Percentiles rank a stretch among this genome's conserved stretches.
Conservation (phyloP, 2,113 vertebrate genomes). For the Orthonyx spaldingii region DNA sequence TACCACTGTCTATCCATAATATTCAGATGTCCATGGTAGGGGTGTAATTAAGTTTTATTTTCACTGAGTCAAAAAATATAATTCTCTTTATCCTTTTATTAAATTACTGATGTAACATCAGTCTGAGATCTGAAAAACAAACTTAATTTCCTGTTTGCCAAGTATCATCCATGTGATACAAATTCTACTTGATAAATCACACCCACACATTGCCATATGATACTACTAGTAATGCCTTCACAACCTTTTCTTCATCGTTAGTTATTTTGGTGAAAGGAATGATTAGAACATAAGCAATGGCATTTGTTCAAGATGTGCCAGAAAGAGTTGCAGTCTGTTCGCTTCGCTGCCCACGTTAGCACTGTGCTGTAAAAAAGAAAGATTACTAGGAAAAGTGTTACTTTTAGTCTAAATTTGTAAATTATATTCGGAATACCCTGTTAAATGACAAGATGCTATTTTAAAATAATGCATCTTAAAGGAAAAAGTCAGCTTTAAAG, state of each 20-base stretch:
- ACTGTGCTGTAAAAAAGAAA: background rate
- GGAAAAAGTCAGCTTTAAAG: background rate
- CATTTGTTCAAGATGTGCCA: background rate
- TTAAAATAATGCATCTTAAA: background rate
- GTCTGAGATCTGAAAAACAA: background rate
- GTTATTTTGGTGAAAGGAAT: background rate
- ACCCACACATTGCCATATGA: background rate
- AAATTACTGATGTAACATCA: background rate
- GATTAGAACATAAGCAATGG: background rate
- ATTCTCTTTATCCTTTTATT: background rate
- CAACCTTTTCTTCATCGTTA: background rate
- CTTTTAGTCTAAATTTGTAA: constrained; percentile 5
- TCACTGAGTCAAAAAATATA: background rate
- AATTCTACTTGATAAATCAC: background rate
- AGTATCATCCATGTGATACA: background rate
- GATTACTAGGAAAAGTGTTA: background rate
- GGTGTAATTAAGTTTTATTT: background rate
- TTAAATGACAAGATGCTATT: background rate
- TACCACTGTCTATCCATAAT: background rate
- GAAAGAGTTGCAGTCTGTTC: background rate
- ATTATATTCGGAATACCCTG: background rate
- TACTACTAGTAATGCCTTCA: background rate
- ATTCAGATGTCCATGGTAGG: background rate
- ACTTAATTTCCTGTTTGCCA: background rate
- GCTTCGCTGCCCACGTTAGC: background rate